Percentiles rank a stretch among this genome's conserved stretches.
Conservation (phyloP, 2,797 vertebrate species). For the Rhincodon typus region DNA sequence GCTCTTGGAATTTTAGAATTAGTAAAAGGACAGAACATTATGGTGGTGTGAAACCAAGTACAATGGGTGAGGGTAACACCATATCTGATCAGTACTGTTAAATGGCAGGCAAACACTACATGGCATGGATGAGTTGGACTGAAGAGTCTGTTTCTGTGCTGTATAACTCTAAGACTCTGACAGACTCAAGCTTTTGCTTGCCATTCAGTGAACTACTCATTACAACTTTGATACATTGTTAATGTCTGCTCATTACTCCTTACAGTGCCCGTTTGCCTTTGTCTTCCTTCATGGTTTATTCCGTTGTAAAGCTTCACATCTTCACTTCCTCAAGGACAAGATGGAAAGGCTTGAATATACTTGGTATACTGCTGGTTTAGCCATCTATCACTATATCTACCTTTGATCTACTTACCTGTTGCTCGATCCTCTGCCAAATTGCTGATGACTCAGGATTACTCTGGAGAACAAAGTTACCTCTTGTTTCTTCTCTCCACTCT, state of each 20-base stretch:
- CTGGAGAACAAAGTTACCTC: neutral
- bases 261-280: neutral
- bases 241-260: neutral
- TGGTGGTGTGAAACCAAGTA: neutral
- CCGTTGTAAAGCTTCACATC: neutral
- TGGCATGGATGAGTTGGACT: too few relatives aligned
- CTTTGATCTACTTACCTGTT: neutral
- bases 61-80: neutral
- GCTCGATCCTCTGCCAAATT: neutral
- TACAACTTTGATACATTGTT: neutral
- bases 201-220: neutral
- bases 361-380: neutral
- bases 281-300: neutral
- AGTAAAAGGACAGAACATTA: neutral
- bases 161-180: too few relatives aligned
- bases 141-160: too few relatives aligned
- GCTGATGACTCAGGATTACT: neutral
- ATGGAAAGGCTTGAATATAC: neutral
- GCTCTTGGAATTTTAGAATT: neutral
- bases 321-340: neutral
- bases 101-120: neutral
- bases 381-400: neutral
- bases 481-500: neutral
- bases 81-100: neutral
- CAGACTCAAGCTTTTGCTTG: neutral